phyloP scores from a whole-genome alignment of 2,888 invertebrate genomes.

The Cheilosia vernalis region DNA sequence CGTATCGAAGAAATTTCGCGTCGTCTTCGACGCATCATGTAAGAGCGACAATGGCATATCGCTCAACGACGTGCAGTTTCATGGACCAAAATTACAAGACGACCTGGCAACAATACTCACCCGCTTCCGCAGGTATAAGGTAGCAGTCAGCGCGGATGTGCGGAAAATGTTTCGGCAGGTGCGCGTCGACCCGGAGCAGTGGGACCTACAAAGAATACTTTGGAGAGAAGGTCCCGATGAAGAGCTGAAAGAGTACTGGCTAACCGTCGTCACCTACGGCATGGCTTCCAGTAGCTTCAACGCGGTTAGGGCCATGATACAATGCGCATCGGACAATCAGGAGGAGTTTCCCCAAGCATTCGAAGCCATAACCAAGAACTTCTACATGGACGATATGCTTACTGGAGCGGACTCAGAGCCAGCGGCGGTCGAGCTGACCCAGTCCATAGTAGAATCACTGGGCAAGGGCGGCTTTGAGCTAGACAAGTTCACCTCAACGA shows the following conservation, averaged over 20 bases:
- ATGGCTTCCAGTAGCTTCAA: conserved; percentile 42
- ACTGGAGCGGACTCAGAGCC: conserved; percentile 8
- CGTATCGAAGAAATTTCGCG: no score
- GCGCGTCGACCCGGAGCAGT: no score
- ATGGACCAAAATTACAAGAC: no score
- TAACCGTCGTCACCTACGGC: conserved; percentile 26
- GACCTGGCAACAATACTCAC: no score
- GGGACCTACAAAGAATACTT: conserved; percentile 38
- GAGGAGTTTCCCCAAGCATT: conserved; percentile 12
- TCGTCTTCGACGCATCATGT: no score
- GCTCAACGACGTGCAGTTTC: no score
- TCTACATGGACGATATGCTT: conserved; percentile 22
- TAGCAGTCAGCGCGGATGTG: no score
- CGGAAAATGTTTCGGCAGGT: no score
- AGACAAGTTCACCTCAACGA: conserved; percentile 1
- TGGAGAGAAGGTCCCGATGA: conserved; percentile 37
- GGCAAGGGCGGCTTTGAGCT: conserved; percentile 5
- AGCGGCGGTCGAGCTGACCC: not conserved
- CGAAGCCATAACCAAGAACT: conserved; percentile 15
- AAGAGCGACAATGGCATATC: no score
- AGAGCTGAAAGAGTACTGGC: conserved; percentile 19
- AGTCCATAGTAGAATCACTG: not conserved
- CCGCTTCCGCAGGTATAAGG: no score
- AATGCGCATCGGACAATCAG: conserved; percentile 10
- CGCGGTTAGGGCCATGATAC: conserved; percentile 16